phyloP scores from a whole-genome alignment of 2,113 vertebrate genomes.

The Melanerpes aurifrons region DNA sequence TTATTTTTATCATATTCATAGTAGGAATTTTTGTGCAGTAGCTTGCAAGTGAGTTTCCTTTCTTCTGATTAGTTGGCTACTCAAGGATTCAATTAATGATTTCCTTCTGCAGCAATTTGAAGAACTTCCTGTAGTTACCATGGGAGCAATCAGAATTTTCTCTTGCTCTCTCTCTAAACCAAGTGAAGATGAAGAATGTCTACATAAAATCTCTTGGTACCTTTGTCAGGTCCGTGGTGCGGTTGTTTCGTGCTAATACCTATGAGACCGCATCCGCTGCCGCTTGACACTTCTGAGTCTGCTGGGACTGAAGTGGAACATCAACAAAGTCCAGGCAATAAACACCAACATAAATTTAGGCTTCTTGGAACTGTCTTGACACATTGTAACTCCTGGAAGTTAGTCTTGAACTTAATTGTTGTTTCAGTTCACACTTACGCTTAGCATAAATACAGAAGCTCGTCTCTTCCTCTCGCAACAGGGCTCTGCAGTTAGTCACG shows the following conservation, averaged over 20 bases:
- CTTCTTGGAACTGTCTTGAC: conserved; percentile 50
- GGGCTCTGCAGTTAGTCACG: conserved; percentile 16
- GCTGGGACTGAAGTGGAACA: conserved; percentile 68
- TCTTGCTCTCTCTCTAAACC: conserved; percentile 13
- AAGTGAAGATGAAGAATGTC: conserved; percentile 36
- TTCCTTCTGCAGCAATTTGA: not conserved
- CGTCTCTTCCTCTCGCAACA: conserved; percentile 50
- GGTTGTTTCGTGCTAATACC: conserved; percentile 41
- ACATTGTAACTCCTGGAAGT: conserved; percentile 37
- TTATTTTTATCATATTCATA: not conserved
- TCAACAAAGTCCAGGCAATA: conserved; percentile 59
- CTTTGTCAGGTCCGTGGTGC: not conserved
- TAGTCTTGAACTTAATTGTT: conserved; percentile 65
- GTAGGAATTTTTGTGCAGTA: not conserved
- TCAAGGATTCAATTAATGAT: conserved; percentile 14
- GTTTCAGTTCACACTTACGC: conserved; percentile 44
- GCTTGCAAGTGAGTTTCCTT: not conserved
- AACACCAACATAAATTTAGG: conserved; percentile 67
- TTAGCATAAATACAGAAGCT: conserved; percentile 66
- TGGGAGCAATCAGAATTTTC: conserved; percentile 69
- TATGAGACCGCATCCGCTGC: conserved; percentile 68
- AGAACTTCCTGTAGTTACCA: conserved; percentile 54
- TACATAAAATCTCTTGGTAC: conserved; percentile 3
- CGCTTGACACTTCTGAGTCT: conserved; percentile 57
- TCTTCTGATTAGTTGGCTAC: not conserved